These are phyloP conservation scores for Hepsetus odoe DNA, from an alignment of 2,113 vertebrate genomes.

Conservation along the genomic window DNA sequence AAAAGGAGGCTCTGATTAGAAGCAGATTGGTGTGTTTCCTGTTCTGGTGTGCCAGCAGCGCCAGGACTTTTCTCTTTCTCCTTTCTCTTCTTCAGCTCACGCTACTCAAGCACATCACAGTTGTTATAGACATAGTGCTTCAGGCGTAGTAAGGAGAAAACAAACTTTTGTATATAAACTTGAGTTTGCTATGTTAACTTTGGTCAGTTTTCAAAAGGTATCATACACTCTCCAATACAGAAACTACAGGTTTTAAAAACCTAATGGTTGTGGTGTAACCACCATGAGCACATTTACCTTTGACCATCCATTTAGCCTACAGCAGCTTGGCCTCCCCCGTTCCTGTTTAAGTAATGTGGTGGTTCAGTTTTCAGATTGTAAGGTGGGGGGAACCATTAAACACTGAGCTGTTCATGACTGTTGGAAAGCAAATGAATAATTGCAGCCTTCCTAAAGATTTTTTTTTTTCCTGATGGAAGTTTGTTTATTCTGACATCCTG, in stretches of 20 bases:
- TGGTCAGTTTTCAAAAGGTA: too few species aligned
- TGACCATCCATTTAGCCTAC: too few species aligned
- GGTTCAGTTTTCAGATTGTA: background rate
- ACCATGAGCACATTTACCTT: too few species aligned
- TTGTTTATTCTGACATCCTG: too few species aligned
- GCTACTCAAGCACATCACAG: background rate
- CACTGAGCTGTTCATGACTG: background rate
- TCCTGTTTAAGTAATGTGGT: background rate
- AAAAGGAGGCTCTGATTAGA: conserved; percentile 81
- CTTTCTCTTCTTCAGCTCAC: conserved; percentile 44
- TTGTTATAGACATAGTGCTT: background rate
- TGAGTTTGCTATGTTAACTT: too few species aligned
- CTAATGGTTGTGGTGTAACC: too few species aligned
- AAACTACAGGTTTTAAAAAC: background rate
- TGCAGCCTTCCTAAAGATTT: too few species aligned
- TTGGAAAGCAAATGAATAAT: background rate
- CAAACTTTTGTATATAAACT: too few species aligned
- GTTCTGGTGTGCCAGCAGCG: conserved; percentile 75
- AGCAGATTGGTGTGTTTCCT: conserved; percentile 89
- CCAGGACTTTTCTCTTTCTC: conserved; percentile 52
- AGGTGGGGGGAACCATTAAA: background rate
- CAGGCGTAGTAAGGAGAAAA: background rate
- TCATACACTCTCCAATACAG: too few species aligned
- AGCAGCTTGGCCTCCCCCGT: background rate
- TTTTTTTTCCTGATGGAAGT: background rate